Evolutionary conservation across 2,888 invertebrate species (phyloP), one percentile per base, ranked within the genome.

Genomic region (Phengaris arion): DNA sequence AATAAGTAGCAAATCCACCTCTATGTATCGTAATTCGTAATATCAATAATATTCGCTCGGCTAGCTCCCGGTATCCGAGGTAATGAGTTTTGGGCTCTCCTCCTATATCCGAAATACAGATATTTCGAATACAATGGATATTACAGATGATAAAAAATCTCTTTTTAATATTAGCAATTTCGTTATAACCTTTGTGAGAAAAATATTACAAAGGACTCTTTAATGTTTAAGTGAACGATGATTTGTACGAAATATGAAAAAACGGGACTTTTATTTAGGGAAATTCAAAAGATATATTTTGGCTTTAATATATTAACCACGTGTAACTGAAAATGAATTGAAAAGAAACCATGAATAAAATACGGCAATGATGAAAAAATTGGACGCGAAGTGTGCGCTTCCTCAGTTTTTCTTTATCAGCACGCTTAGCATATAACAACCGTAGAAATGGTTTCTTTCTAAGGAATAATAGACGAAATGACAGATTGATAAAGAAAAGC

Each of bases 71-170:
- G 22, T n/a, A 69, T 48, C 69, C 8, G n/a, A 46, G 69, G 15
- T 69, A 69, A 69, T 48, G 69, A 69, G 69, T 69, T 69, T 69
- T 45, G 59, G 22, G 6, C 64, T 64, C 35, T 22, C 22, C 35
- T 48, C n/a, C 46, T 69, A 46, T 68, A 13, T 57, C 57, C 15
- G n/a, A n/a, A 57, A 1, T 57, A 57, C n/a, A 57, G n/a, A 57
- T n/a, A n/a, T n/a, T 45, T 68, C 45, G 68, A 22, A 68, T 45
- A 68, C 54, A n/a, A 55, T 13, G 54, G 8, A 57, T 57, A 15
- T 57, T 57, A n/a, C 15, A 57, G 57, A 57, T 57, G 35, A 35
- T 35, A 35, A 35, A 57, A 57, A 57, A 57, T 15, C 6, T 57
- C 7, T 57, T 57, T 6, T 15, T 57, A 1, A n/a, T 55, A 55